These are phyloP conservation scores for Microctenopoma stevenorrisi DNA, from an alignment of 2,797 vertebrate genomes.

Conservation along the genomic window DNA sequence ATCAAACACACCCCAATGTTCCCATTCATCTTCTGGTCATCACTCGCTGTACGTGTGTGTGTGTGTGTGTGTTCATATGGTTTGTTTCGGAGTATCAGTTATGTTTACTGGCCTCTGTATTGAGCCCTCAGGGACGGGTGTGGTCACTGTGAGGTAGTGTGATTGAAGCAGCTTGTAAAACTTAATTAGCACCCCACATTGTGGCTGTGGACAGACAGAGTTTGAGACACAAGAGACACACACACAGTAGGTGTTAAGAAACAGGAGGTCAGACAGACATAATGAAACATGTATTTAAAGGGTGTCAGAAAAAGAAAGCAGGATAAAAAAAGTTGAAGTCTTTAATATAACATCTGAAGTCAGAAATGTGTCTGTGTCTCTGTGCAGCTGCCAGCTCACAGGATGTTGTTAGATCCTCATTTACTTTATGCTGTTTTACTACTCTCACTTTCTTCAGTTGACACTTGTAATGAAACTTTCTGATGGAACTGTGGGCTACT, in stretches of 20 bases:
- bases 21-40: constrained; percentile 38
- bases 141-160: constrained; percentile 31
- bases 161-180: constrained; percentile 61
- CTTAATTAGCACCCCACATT: constrained; percentile 58
- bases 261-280: constrained; percentile 55
- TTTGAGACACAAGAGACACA: constrained; percentile 12
- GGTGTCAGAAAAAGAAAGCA: constrained; percentile 31
- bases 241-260: constrained; percentile 36
- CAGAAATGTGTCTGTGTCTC: constrained; percentile 5
- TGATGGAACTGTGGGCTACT: constrained; percentile 28
- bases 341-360: constrained; percentile 17
- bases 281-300: constrained; percentile 49
- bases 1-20: constrained; percentile 48
- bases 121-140: constrained; percentile 38
- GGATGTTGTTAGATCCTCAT: constrained; percentile 1
- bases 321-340: neutral
- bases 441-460: neutral
- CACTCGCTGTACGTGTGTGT: neutral
- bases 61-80: constrained; percentile 3
- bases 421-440: neutral
- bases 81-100: constrained; percentile 39
- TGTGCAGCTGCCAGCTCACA: constrained; percentile 7
- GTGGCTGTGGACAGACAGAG: constrained; percentile 66
- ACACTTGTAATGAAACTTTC: constrained; percentile 10
- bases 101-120: constrained; percentile 40